A percentile compares a stretch with the other conserved stretches of the same genome.
Conservation (phyloP, 2,113 vertebrate species). For the Chrysochloris asiatica region DNA sequence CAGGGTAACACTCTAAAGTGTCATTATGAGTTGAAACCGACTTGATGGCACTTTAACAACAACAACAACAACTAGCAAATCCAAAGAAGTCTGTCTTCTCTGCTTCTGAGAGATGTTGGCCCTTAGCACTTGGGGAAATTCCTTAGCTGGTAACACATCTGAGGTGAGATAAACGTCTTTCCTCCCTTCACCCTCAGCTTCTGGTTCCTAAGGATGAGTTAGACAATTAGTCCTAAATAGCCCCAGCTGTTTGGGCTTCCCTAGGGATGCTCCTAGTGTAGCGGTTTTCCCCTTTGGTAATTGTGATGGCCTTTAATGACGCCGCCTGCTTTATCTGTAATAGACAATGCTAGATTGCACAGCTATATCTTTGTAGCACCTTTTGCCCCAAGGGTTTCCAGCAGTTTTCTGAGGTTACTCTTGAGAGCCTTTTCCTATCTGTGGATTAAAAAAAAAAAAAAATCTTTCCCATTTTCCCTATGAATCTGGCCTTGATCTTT, state of each 20-base stretch:
- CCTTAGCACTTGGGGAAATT: too few relatives aligned
- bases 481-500: background rate
- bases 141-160: slow-evolving; percentile 42
- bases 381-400: slow-evolving; percentile 22
- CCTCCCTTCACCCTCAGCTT: slow-evolving; percentile 28
- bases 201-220: slow-evolving; percentile 39
- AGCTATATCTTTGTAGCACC: background rate
- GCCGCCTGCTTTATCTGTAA: slow-evolving; percentile 35
- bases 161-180: slow-evolving; percentile 44
- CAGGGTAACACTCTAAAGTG: too few relatives aligned
- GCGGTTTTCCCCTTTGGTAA: slow-evolving; percentile 53
- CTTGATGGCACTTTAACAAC: too few relatives aligned
- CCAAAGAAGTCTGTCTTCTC: slow-evolving; percentile 13
- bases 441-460: background rate
- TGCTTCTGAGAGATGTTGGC: too few relatives aligned
- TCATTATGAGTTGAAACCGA: too few relatives aligned
- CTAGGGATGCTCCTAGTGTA: background rate
- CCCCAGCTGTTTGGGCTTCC: slow-evolving; percentile 58
- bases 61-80: too few relatives aligned
- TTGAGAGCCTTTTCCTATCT: background rate
- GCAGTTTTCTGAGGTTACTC: slow-evolving; percentile 21
- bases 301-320: slow-evolving; percentile 63
- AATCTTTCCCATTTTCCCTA: background rate
- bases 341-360: slow-evolving; percentile 5
- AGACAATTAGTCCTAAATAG: slow-evolving; percentile 56